Percentiles rank a stretch among this genome's conserved stretches.
Evolutionary conservation across 2,888 invertebrate species (phyloP).

Genomic region (Leucoma salicis): DNA sequence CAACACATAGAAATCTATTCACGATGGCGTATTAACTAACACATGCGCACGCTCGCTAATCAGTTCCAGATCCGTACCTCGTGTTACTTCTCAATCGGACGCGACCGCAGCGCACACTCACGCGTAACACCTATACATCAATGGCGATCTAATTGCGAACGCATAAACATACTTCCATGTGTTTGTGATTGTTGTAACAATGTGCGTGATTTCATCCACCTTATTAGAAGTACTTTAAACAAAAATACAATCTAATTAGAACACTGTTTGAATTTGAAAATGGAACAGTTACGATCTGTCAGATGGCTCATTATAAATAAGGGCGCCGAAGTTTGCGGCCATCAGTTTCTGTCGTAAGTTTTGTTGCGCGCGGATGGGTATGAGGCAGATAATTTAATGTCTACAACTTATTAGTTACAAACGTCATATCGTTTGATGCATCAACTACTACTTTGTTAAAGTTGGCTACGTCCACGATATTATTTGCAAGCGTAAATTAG

Average conservation of each 20-base stretch:
- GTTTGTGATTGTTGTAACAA: slow-evolving; percentile 71
- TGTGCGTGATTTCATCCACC: slow-evolving; percentile 68
- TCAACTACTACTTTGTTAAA: slow-evolving; percentile 75
- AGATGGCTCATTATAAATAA: slow-evolving; percentile 78
- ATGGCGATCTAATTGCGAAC: slow-evolving; percentile 76
- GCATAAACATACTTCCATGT: slow-evolving; percentile 72
- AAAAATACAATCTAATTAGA: slow-evolving; percentile 81
- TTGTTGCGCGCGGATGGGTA: slow-evolving; percentile 46
- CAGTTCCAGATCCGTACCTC: slow-evolving; percentile 72
- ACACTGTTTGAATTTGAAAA: slow-evolving; percentile 74
- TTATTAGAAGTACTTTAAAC: slow-evolving; percentile 76
- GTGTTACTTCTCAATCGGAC: slow-evolving; percentile 69
- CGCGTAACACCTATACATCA: slow-evolving; percentile 65
- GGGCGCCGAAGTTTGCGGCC: slow-evolving; percentile 56
- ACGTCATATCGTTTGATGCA: slow-evolving; percentile 75
- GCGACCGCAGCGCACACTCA: slow-evolving; percentile 45
- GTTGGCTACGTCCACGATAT: slow-evolving; percentile 54
- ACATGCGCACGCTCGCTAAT: slow-evolving; percentile 71
- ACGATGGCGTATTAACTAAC: slow-evolving; percentile 66
- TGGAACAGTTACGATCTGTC: slow-evolving; percentile 75
- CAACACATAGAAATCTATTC: slow-evolving; percentile 70
- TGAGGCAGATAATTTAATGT: slow-evolving; percentile 64
- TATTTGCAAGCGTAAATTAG: slow-evolving; percentile 77
- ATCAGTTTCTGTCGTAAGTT: slow-evolving; percentile 52
- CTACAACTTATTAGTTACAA: slow-evolving; percentile 66